Evolutionary conservation across 1,140 invertebrate species (phyloP), one percentile per base, ranked within the genome.

Genomic region (Muscidifurax raptorellus): DNA sequence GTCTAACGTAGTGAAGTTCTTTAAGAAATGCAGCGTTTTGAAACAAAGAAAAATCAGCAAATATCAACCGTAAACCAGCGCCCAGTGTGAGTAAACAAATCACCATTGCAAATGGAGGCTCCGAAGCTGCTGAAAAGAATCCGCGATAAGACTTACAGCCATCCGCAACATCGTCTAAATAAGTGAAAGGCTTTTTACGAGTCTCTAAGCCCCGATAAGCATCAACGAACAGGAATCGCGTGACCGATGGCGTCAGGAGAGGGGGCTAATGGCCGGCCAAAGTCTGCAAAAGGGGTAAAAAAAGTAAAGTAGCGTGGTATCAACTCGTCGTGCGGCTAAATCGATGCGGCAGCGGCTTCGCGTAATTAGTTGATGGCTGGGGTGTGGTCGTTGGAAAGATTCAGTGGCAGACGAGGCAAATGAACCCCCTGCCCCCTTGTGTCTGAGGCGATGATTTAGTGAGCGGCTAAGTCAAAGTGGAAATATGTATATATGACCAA

Each of bases 311-410:
- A 2, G 32, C 44, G 27, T 25, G 28, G 47, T 36, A 75, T 47
- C 52, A n/a, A 6, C 22, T 59, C 52, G 40, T 30, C 18, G 80
- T 13, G n/a, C 22, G 52, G n/a, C 40, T 12, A 74, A 82, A 76
- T 82, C 80, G 87, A 86, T 74, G 80, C 78, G 85, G 82, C 59
- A 83, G 15, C 80, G 59, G 69, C 79, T 77, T 30, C 18, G 66
- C 67, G 40, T 87, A 90, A 90, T 90, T 89, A 90, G 89, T 86
- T 90, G 89, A 90, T 90, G 87, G 84, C 80, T 82, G 77, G 85
- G 89, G 89, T 36, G 87, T 77, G 87, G 87, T 25, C 47, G 69
- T 52, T 27, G 32, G n/a, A 71, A 27, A 78, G 71, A 64, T 44
- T 47, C 69, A 76, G 52, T 59, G 52, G 52, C 52, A 59, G 52